Percentiles rank a stretch among this genome's conserved stretches.
These are phyloP conservation scores for Reticulitermes speratus DNA, from an alignment of 1,140 invertebrate genomes.

Conservation along the genomic window DNA sequence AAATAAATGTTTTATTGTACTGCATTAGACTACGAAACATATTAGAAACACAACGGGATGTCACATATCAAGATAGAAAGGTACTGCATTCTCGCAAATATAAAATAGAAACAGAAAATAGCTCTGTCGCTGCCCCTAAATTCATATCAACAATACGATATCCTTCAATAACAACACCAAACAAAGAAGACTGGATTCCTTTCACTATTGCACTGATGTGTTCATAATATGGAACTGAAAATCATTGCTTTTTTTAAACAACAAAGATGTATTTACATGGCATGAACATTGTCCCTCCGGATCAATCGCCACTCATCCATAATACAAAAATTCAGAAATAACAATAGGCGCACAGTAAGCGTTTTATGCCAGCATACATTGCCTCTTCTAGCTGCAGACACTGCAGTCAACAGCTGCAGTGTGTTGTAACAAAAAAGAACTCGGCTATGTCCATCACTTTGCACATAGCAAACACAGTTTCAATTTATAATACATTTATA, in stretches of 20 bases:
- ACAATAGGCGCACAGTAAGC: not conserved
- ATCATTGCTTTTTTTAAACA: not conserved
- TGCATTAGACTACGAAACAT: too few species aligned
- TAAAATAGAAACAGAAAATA: too few species aligned
- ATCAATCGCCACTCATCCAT: not conserved
- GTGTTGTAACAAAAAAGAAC: not conserved
- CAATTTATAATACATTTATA: too few species aligned
- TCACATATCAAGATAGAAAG: too few species aligned
- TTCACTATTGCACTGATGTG: not conserved
- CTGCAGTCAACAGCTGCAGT: not conserved
- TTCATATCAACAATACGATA: too few species aligned
- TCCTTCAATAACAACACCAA: not conserved
- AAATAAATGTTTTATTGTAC: too few species aligned
- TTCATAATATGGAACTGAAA: not conserved
- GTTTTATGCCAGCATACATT: not conserved
- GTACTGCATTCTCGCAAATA: too few species aligned
- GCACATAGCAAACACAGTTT: too few species aligned
- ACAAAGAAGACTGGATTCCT: not conserved
- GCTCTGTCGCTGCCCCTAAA: too few species aligned
- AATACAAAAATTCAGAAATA: not conserved
- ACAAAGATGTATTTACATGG: not conserved
- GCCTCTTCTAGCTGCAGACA: not conserved
- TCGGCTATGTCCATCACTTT: too few species aligned
- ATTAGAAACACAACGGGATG: too few species aligned
- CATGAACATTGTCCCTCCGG: not conserved